A percentile compares a stretch with the other conserved stretches of the same genome.
Conservation (phyloP, 2,113 vertebrate species). For the Anolis carolinensis region DNA sequence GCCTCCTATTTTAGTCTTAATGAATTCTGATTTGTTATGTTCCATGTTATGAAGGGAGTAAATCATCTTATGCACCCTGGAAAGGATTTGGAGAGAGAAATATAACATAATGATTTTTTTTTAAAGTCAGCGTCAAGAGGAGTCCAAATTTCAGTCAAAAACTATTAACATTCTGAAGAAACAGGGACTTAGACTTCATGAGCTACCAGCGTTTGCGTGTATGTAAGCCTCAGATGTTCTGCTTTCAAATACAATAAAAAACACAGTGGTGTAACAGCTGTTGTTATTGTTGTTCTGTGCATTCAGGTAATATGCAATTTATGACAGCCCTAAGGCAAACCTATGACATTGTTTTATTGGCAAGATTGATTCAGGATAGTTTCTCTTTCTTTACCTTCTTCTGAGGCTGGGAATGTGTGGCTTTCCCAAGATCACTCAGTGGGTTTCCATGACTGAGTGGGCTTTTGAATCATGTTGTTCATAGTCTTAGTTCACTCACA, state of each 20-base stretch:
- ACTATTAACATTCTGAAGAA: background rate
- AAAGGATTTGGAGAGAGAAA: background rate
- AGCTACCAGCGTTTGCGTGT: background rate
- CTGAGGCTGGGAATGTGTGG: too few species aligned
- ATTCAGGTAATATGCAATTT: too few species aligned
- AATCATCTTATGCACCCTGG: background rate
- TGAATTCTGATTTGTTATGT: background rate
- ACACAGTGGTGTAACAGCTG: background rate
- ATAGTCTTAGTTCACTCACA: too few species aligned
- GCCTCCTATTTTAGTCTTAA: background rate
- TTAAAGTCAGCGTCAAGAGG: background rate
- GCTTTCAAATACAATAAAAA: background rate
- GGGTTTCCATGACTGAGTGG: too few species aligned
- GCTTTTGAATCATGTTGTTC: too few species aligned
- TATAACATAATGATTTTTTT: background rate
- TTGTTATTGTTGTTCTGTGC: too few species aligned
- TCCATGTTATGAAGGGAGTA: constrained; percentile 4
- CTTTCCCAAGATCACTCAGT: too few species aligned
- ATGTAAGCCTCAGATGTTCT: background rate
- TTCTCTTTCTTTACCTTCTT: too few species aligned
- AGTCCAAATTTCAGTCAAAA: background rate
- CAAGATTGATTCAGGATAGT: too few species aligned
- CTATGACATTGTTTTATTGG: too few species aligned
- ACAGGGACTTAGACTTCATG: background rate
- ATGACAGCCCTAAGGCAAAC: too few species aligned